A percentile compares a stretch with the other conserved stretches of the same genome.
Evolutionary conservation across 2,797 vertebrate genomes (phyloP).

Genomic region (Sus cebifrons): DNA sequence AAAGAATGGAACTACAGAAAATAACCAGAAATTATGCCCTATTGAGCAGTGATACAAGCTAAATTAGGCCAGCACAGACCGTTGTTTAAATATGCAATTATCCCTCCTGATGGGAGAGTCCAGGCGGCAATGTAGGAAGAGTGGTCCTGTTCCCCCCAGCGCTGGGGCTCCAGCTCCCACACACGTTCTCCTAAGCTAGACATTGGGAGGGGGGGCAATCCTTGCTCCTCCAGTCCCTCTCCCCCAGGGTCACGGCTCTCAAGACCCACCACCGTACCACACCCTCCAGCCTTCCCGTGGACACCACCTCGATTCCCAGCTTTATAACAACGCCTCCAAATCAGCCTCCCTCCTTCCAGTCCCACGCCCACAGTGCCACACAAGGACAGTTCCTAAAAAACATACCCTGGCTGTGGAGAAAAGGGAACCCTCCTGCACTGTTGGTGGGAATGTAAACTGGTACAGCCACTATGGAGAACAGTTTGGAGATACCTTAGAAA

Average conservation of each 20-base stretch:
- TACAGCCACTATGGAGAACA: too few species aligned
- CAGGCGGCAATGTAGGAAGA: background rate
- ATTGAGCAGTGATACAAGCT: conserved; percentile 65
- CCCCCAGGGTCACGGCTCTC: background rate
- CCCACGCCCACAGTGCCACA: background rate
- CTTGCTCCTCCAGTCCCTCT: background rate
- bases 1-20: conserved; percentile 62
- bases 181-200: background rate
- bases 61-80: conserved; percentile 71
- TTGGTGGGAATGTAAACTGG: too few species aligned
- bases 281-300: background rate
- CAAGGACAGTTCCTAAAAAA: background rate
- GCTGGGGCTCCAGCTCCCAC: background rate
- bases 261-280: too few species aligned
- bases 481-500: too few species aligned
- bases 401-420: background rate
- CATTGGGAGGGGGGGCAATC: background rate
- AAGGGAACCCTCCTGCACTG: too few species aligned
- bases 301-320: background rate
- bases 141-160: background rate
- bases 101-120: conserved; percentile 43
- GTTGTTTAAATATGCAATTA: conserved; percentile 77
- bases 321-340: background rate
- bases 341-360: background rate
- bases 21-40: conserved; percentile 69